These are phyloP conservation scores for Sebastes goodei DNA, from an alignment of 2,797 vertebrate genomes.

Conservation along the genomic window DNA sequence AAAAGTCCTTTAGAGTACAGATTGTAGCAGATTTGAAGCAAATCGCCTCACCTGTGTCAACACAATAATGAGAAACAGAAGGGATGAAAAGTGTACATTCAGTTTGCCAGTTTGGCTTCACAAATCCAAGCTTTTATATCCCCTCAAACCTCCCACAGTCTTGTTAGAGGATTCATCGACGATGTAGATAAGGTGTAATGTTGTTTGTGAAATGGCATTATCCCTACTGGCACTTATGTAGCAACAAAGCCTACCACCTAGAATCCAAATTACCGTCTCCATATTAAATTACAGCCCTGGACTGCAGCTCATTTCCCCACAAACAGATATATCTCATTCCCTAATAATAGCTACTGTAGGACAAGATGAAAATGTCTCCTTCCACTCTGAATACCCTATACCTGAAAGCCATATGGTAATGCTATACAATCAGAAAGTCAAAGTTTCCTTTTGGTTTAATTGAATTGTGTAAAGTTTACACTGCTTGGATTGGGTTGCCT, in stretches of 20 bases:
- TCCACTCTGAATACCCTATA: not conserved
- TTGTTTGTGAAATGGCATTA: conserved; percentile 21
- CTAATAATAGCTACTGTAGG: conserved; percentile 5
- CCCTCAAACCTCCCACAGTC: conserved; percentile 18
- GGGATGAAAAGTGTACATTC: conserved; percentile 12
- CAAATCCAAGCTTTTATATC: conserved; percentile 34
- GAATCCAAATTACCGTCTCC: conserved; percentile 13
- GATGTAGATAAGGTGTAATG: conserved; percentile 22
- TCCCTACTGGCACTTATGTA: conserved; percentile 18
- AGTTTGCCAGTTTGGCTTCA: conserved; percentile 47
- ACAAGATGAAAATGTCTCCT: conserved; percentile 5
- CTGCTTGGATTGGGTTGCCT: conserved; percentile 21
- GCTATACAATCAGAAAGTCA: conserved; percentile 4
- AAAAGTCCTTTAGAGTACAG: conserved; percentile 27
- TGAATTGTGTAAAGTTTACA: conserved; percentile 26
- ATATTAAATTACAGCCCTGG: conserved; percentile 48
- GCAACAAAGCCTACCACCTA: conserved; percentile 26
- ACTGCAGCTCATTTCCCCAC: conserved; percentile 53
- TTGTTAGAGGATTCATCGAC: conserved; percentile 29
- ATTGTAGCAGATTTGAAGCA: conserved; percentile 51
- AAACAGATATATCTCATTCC: conserved; percentile 11
- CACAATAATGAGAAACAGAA: conserved; percentile 26
- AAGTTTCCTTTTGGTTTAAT: conserved; percentile 9
- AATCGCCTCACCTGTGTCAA: conserved; percentile 36
- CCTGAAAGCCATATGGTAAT: conserved; percentile 1